Evolutionary conservation across 2,797 vertebrate species (phyloP).

Genomic region (Spinus pinus): DNA sequence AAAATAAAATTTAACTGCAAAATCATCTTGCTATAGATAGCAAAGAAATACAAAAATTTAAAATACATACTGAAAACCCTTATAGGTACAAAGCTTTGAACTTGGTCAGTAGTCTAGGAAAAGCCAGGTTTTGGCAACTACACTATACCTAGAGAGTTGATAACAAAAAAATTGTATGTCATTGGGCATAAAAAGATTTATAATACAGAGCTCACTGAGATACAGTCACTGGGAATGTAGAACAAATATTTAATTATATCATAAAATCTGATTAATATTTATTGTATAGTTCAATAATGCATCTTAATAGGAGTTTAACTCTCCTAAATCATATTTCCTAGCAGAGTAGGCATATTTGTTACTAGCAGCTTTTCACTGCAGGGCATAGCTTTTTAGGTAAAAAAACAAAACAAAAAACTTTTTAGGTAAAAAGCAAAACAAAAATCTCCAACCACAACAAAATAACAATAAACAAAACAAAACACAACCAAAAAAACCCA

Average conservation of each 20-base stretch:
- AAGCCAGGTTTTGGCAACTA: not conserved
- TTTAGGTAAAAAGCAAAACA: not conserved
- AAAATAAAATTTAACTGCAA: not conserved
- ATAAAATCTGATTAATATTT: not conserved
- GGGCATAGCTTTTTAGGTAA: not conserved
- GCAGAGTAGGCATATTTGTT: not conserved
- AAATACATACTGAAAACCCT: not conserved
- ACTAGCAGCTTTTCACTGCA: not conserved
- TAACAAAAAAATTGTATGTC: not conserved
- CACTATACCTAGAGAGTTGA: not conserved
- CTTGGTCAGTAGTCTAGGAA: not conserved
- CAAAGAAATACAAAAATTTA: not conserved
- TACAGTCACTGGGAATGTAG: not conserved
- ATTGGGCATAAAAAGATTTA: not conserved
- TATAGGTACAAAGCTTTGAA: not conserved
- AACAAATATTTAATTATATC: not conserved
- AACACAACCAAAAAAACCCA: rapidly evolving
- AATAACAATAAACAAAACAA: not conserved
- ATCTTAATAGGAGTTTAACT: not conserved
- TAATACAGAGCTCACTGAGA: not conserved
- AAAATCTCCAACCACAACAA: not conserved
- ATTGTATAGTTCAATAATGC: not conserved
- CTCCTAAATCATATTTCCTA: not conserved
- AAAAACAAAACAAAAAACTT: not conserved
- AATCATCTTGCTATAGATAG: not conserved